A percentile compares a stretch with the other conserved stretches of the same genome.
These are phyloP conservation scores for Cydia strobilella DNA, from an alignment of 1,140 invertebrate genomes.

Conservation along the genomic window DNA sequence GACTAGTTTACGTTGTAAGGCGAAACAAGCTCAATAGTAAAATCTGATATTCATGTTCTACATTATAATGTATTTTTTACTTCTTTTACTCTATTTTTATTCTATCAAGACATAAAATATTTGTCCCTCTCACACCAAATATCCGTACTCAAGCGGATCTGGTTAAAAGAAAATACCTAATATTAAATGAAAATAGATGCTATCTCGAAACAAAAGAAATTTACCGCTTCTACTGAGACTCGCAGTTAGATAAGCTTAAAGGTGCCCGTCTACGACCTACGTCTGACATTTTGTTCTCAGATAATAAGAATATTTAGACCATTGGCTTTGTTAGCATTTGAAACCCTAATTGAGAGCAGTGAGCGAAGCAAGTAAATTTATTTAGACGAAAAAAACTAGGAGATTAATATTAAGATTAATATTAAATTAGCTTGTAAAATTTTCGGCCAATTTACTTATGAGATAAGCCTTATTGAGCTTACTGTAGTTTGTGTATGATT, in stretches of 20 bases:
- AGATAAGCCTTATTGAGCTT: no score
- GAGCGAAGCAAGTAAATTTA: background rate
- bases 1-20: slow-evolving; percentile 19
- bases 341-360: background rate
- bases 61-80: no score
- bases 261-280: slow-evolving; percentile 46
- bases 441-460: no score
- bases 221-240: background rate
- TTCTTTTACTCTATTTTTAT: no score
- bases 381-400: background rate
- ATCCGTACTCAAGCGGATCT: no score
- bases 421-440: background rate
- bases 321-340: background rate
- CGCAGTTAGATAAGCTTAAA: slow-evolving; percentile 16
- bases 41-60: no score
- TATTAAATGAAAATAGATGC: background rate
- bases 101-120: no score
- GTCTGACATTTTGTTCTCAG: slow-evolving; percentile 38
- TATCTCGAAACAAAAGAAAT: background rate
- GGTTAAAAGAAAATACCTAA: background rate
- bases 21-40: no score
- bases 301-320: slow-evolving; percentile 33
- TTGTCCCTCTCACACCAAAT: no score
- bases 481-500: no score
- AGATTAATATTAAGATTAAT: background rate